Evolutionary conservation across 2,888 invertebrate genomes (phyloP), one percentile per base, ranked within the genome.

Genomic region (Smittia sp.): DNA sequence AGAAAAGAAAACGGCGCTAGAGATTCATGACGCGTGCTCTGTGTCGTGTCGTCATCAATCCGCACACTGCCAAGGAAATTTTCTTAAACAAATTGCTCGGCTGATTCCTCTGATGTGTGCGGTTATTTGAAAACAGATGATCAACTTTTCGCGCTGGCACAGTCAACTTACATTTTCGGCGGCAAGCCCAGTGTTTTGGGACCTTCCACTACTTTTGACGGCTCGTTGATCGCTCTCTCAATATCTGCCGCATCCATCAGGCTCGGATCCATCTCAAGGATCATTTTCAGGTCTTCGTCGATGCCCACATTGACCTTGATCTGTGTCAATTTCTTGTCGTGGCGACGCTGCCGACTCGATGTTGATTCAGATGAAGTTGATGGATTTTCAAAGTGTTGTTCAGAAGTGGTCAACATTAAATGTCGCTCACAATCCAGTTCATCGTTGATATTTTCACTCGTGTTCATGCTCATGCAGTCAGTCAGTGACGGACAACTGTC

Each of bases 251-350:
- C 79, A 79, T 86, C 86, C 67, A 86, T 84, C 79, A 86, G 85
- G 76, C 86, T 85, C 20, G 87, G 87, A 79, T 87, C 86, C 86
- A 86, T 85, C 78, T 87, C 86, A 69, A 87, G 81, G 75, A 86
- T 86, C 85, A 86, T 86, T 79, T 85, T 85, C 73, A 87, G 79
- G 79, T 86, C 86, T 75, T 85, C 85, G 78, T 87, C 86, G 76
- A 87, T 86, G 15, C 86, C 86, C 76, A 86, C 83, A 58, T 84
- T 84, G 4, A 86, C 83, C 58, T 83, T 81, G 54, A 85, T 83
- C 74, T 82, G 83, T 22, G 76, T 79, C 73, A 76, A 74, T 63
- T 74, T 70, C 22, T 24, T 18, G 2, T 52, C 69, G 13, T 70
- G 24, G 11, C 15, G 22, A 18, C 18, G 15, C 6, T 18, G 15